phyloP scores from a whole-genome alignment of 2,797 vertebrate genomes.

The Etheostoma nigrum region DNA sequence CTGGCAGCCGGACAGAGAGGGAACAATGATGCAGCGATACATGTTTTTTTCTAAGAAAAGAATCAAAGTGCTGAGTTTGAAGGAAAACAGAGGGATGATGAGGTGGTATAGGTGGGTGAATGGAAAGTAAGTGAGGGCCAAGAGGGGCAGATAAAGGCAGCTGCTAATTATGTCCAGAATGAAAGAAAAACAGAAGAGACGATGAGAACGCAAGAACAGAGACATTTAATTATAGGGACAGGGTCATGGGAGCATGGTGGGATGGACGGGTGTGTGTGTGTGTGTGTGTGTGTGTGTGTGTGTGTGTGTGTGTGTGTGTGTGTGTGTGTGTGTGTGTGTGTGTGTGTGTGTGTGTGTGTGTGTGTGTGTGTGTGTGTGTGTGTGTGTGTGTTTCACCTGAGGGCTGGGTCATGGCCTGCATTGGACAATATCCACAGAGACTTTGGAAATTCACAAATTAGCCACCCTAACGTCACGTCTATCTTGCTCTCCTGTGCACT shows the following conservation, averaged over 20 bases:
- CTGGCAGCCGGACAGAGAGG: conserved; percentile 35
- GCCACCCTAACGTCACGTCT: conserved; percentile 13
- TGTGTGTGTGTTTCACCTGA: conserved; percentile 49
- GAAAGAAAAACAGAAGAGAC: conserved; percentile 70
- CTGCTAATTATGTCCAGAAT: conserved; percentile 73
- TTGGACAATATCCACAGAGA: conserved; percentile 40
- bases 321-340: conserved; percentile 33
- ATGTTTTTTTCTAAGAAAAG: neutral
- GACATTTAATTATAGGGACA: conserved; percentile 68
- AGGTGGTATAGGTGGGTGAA: conserved; percentile 12
- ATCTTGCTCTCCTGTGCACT: conserved; percentile 10
- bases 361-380: conserved; percentile 24
- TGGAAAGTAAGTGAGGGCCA: conserved; percentile 47
- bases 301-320: conserved; percentile 37
- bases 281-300: conserved; percentile 8
- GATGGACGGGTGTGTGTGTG: conserved; percentile 33
- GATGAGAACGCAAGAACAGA: conserved; percentile 60
- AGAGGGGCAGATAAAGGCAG: conserved; percentile 48
- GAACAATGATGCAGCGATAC: neutral
- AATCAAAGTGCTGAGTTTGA: neutral
- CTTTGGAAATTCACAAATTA: conserved; percentile 60
- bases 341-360: conserved; percentile 27
- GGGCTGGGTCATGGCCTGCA: conserved; percentile 36
- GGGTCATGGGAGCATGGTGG: conserved; percentile 64
- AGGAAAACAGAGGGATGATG: neutral